phyloP scores from a whole-genome alignment of 2,113 vertebrate species.

The Phainopepla nitens region DNA sequence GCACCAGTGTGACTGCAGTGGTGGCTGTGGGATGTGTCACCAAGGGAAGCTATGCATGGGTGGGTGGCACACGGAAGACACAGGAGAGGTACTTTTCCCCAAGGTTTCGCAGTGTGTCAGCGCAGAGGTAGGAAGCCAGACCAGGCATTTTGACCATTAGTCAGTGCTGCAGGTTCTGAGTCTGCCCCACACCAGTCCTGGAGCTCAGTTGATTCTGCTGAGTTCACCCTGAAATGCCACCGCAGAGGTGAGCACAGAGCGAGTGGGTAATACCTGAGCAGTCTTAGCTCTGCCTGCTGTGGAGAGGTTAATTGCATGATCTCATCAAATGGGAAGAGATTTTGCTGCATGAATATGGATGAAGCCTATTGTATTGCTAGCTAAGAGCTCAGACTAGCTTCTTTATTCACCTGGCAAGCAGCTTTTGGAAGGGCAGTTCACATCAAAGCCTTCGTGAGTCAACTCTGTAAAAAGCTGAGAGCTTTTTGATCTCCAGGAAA shows the following conservation, averaged over 20 bases:
- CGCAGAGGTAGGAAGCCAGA: neutral
- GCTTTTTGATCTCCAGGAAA: slow-evolving; percentile 36
- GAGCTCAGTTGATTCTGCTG: neutral
- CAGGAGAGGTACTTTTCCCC: neutral
- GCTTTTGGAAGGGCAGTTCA: slow-evolving; percentile 10
- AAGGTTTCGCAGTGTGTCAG: neutral
- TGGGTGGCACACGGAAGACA: neutral
- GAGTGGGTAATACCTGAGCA: neutral
- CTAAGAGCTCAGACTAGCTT: neutral
- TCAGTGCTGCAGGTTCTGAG: neutral
- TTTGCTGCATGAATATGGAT: slow-evolving; percentile 9
- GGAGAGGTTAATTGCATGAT: neutral
- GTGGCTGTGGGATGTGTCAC: neutral
- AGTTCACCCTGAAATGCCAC: neutral
- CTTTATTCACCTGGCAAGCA: neutral
- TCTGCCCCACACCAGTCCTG: neutral
- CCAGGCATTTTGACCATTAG: neutral
- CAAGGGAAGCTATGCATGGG: neutral
- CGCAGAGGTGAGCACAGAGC: neutral
- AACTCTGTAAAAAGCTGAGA: neutral
- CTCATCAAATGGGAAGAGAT: neutral
- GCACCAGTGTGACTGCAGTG: fast-evolving
- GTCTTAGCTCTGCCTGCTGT: neutral
- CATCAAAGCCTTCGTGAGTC: slow-evolving; percentile 34
- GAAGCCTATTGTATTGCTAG: neutral